These are phyloP conservation scores for Rhagologus leucostigma DNA, from an alignment of 2,113 vertebrate genomes.

Conservation along the genomic window DNA sequence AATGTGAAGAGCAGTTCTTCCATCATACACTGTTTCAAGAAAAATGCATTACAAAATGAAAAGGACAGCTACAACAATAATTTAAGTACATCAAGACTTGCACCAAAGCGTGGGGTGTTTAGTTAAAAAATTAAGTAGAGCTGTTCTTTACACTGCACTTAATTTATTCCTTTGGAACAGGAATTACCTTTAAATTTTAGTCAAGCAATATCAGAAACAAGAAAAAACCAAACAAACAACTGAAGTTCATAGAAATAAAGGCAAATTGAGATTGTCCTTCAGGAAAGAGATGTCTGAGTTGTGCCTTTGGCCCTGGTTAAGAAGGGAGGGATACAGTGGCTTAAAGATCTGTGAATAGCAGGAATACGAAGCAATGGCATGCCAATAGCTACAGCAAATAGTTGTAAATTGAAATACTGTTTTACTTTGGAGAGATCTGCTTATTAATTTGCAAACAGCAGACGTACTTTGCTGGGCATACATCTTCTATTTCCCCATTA, in stretches of 20 bases:
- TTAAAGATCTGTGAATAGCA: conserved; percentile 1
- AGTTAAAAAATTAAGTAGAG: not conserved
- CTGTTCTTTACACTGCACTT: not conserved
- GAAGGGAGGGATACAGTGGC: not conserved
- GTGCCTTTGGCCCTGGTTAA: not conserved
- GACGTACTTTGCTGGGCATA: conserved; percentile 24
- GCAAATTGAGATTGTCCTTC: not conserved
- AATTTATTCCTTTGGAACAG: not conserved
- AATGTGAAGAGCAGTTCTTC: not conserved
- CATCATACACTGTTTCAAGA: not conserved
- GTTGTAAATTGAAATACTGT: conserved; percentile 54
- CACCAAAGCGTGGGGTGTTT: not conserved
- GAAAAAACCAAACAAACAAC: not conserved
- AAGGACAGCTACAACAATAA: not conserved
- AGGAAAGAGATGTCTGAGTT: not conserved
- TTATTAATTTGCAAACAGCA: conserved; percentile 51
- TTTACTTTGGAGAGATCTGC: conserved; percentile 53
- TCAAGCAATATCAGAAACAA: not conserved
- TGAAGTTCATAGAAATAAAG: not conserved
- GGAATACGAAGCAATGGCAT: not conserved
- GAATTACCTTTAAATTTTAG: not conserved
- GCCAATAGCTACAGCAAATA: conserved; percentile 37
- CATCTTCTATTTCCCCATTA: conserved; percentile 45
- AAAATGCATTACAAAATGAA: not conserved
- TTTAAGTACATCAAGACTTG: not conserved